Percentiles rank a stretch among this genome's conserved stretches.
These are phyloP conservation scores for Galaxea fascicularis DNA, from an alignment of 92 coral and sea anemone genomes.

Conservation along the genomic window DNA sequence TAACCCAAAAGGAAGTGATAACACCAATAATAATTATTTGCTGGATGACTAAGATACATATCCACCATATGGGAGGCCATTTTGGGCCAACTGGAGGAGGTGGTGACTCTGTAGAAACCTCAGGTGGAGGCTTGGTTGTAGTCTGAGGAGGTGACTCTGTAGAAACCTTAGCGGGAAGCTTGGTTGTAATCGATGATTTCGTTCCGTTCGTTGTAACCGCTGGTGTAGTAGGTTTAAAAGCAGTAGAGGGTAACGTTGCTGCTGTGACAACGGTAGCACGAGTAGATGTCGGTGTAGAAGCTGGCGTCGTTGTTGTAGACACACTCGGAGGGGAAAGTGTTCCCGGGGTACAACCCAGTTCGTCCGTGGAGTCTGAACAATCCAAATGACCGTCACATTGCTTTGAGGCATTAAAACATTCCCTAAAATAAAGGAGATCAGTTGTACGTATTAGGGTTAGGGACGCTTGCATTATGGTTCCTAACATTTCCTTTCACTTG, in stretches of 20 bases:
- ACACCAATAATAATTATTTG: conserved; percentile 16
- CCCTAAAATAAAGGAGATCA: conserved; percentile 32
- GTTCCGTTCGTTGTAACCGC: conserved; percentile 30
- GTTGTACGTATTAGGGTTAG: conserved; percentile 15
- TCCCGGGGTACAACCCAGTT: conserved; percentile 31
- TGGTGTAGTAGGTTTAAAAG: conserved; percentile 21
- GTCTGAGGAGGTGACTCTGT: background rate
- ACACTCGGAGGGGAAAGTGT: conserved; percentile 16
- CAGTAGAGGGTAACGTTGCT: conserved; percentile 22
- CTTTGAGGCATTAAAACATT: conserved; percentile 29
- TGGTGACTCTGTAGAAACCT: conserved; percentile 4
- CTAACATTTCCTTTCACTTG: background rate
- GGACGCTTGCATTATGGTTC: background rate
- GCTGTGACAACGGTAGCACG: conserved; percentile 3
- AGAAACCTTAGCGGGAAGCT: too few species aligned
- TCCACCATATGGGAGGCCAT: conserved; percentile 47
- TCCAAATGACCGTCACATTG: conserved; percentile 51
- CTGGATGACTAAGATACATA: conserved; percentile 15
- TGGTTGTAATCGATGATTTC: background rate
- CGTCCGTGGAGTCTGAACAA: conserved; percentile 50
- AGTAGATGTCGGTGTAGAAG: conserved; percentile 2
- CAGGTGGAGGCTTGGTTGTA: conserved; percentile 19
- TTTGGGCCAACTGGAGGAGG: conserved; percentile 26
- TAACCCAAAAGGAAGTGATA: conserved; percentile 18
- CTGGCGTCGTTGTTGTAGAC: conserved; percentile 1